Evolutionary conservation across 1,140 invertebrate genomes (phyloP).

Genomic region (Amyelois transitella): DNA sequence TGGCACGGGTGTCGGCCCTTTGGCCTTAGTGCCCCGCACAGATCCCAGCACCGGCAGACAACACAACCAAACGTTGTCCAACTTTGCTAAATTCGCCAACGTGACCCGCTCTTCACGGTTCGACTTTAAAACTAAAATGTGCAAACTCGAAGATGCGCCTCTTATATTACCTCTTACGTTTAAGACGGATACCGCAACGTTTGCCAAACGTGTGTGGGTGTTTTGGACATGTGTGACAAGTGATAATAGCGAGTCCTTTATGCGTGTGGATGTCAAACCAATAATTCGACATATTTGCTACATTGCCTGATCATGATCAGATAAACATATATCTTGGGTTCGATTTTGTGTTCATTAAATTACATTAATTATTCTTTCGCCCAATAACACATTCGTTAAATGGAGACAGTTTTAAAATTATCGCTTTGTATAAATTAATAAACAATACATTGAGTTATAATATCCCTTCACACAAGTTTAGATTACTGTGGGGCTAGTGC

Average conservation of each 20-base stretch:
- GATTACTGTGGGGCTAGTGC: too few species aligned
- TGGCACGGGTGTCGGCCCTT: constrained; percentile 51
- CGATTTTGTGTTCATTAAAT: constrained; percentile 22
- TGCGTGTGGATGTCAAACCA: background rate
- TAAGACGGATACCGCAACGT: constrained; percentile 65
- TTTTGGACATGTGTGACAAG: constrained; percentile 33
- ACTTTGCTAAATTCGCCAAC: constrained; percentile 48
- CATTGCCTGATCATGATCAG: too few species aligned
- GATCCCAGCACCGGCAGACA: constrained; percentile 17
- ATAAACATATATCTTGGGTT: too few species aligned
- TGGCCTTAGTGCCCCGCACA: constrained; percentile 20
- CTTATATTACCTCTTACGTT: constrained; percentile 72
- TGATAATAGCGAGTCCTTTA: constrained; percentile 12
- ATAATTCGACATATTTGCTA: background rate
- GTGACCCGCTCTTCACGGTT: constrained; percentile 60
- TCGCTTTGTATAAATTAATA: background rate
- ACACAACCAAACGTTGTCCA: constrained; percentile 43
- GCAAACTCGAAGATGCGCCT: constrained; percentile 69
- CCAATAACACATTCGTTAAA: background rate
- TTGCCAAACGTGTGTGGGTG: constrained; percentile 55
- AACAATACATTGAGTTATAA: too few species aligned
- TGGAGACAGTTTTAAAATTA: background rate
- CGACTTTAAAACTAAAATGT: constrained; percentile 69
- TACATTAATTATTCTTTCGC: constrained; percentile 4
- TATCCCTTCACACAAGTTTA: too few species aligned